phyloP scores from a whole-genome alignment of 2,113 vertebrate species.

The Myrmophylax atrothorax region DNA sequence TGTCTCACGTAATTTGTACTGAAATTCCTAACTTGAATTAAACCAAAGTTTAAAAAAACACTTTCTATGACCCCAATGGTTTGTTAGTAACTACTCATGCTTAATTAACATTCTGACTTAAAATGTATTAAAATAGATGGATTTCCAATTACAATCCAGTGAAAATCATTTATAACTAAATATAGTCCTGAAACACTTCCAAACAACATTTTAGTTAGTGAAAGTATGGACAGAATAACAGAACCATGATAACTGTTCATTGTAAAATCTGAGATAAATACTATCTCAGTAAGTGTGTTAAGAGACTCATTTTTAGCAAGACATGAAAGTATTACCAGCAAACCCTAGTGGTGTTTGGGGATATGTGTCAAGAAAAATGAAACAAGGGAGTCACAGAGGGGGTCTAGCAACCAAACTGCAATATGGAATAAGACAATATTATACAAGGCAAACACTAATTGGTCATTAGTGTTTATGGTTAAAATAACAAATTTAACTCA shows the following conservation, averaged over 20 bases:
- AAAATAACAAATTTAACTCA: background rate
- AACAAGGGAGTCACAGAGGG: background rate
- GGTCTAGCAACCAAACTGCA: background rate
- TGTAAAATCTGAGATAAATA: background rate
- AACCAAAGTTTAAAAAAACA: background rate
- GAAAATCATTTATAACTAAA: background rate
- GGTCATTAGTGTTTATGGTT: background rate
- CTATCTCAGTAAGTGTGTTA: background rate
- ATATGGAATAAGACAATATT: background rate
- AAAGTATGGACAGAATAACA: background rate
- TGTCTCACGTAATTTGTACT: background rate
- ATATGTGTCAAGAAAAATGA: background rate
- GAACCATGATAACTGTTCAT: background rate
- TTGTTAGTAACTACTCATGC: background rate
- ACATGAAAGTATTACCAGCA: background rate
- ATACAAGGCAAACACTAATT: background rate
- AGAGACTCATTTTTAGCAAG: background rate
- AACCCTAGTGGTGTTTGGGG: background rate
- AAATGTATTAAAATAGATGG: background rate
- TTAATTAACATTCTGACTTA: background rate
- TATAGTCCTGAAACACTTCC: background rate
- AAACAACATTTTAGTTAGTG: background rate
- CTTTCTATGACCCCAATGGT: background rate
- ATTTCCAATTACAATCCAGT: background rate
- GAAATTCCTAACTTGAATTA: background rate